Evolutionary conservation across 1,140 invertebrate genomes (phyloP), one percentile per base, ranked within the genome.

Genomic region (Bombus sibiricus): DNA sequence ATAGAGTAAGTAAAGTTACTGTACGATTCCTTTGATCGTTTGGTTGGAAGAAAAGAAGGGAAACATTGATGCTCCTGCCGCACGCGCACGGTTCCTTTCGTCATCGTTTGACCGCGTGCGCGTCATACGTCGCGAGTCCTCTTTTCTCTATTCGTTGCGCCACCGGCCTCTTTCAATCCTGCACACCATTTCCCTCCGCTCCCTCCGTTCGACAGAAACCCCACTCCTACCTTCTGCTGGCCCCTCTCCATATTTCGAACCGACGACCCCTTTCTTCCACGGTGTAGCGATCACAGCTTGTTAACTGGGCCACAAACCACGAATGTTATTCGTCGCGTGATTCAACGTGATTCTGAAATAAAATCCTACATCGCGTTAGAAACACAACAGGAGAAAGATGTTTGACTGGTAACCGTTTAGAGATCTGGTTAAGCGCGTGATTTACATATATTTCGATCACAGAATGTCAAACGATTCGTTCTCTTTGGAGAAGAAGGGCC

Each of bases 241-340:
- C 22, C 72, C 57, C 59, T 37, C 73, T 66, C 79, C 69, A 39
- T 69, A 28, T 64, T 34, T 74, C 66, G n/a, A 76, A 76, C 34
- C 66, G 39, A 37, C 32, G 39, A 37, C 32, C 79, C 81, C 69
- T 71, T 68, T 80, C 77, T 74, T 73, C 62, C 57, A 57, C 39
- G 72, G 47, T 43, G 74, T 84, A 73, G 83, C 72, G 81, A 76
- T 88, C 74, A 62, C 68, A 78, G 73, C 81, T 87, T 88, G 84
- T 91, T 91, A 92, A 92, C 91, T 92, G 90, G 90, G 89, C 83
- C 91, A 92, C 90, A 86, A 91, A 87, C 89, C 85, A 80, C 82
- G 77, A 77, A 81, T 76, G 86, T 88, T 92, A 92, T 92, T 90
- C 88, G 90, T 90, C 88, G 90, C 86, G 86, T 81, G 81, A 91